phyloP scores from a whole-genome alignment of 1,140 invertebrate genomes.

The Drosophila kanapiae region DNA sequence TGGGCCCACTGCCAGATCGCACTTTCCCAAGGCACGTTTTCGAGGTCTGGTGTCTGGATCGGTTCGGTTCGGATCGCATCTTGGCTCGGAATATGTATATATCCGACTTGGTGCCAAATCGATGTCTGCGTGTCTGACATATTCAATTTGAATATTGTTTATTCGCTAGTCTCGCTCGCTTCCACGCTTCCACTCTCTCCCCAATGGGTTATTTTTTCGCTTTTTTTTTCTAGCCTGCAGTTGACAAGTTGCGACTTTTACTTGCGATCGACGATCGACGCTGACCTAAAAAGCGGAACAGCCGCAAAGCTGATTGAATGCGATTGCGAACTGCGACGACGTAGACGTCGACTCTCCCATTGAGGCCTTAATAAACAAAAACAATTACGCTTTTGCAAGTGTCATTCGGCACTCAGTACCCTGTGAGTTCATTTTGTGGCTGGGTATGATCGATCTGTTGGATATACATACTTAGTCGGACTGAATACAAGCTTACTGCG shows the following conservation, averaged over 20 bases:
- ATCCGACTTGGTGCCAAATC: conserved; percentile 38
- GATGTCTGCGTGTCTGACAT: conserved; percentile 60
- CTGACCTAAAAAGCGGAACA: conserved; percentile 74
- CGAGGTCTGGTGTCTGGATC: conserved; percentile 30
- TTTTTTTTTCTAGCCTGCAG: conserved; percentile 76
- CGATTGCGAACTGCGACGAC: conserved; percentile 42
- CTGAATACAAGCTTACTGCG: too few species aligned
- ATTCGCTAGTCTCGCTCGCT: conserved; percentile 55
- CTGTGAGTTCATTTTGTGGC: conserved; percentile 7
- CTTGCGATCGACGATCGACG: conserved; percentile 63
- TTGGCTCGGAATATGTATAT: conserved; percentile 7
- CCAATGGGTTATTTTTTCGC: conserved; percentile 25
- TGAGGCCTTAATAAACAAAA: conserved; percentile 36
- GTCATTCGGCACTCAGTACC: conserved; percentile 49
- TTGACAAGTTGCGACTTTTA: conserved; percentile 73
- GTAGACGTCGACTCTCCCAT: conserved; percentile 36
- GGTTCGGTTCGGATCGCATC: conserved; percentile 10
- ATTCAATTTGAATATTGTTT: conserved; percentile 80
- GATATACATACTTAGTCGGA: too few species aligned
- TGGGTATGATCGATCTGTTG: neutral
- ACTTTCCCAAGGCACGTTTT: conserved; percentile 48
- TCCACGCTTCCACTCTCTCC: conserved; percentile 20
- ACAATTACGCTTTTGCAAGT: conserved; percentile 56
- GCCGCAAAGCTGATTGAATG: conserved; percentile 71
- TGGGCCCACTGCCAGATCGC: conserved; percentile 29